Conservation (phyloP, 2,888 invertebrate species). For the Oxycera nigricornis region DNA sequence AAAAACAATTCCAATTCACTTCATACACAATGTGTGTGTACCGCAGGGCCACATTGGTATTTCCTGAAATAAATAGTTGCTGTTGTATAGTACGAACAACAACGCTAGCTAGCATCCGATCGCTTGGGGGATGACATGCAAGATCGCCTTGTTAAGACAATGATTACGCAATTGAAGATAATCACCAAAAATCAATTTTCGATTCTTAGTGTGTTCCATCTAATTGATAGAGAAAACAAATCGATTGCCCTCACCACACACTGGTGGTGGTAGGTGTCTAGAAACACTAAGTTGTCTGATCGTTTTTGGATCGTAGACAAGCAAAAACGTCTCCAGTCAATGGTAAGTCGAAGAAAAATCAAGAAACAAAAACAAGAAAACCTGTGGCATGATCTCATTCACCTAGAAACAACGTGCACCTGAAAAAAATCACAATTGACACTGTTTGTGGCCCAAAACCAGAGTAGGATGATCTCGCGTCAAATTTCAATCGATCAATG, state of each 20-base stretch:
- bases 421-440: slow-evolving; percentile 38
- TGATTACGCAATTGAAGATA: slow-evolving; percentile 37
- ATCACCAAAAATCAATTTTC: slow-evolving; percentile 25
- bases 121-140: slow-evolving; percentile 1
- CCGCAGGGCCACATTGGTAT: no score
- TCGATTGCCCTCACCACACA: neutral
- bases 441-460: neutral
- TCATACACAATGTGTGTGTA: no score
- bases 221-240: slow-evolving; percentile 29
- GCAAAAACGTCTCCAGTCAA: neutral
- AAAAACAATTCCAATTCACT: slow-evolving; percentile 28
- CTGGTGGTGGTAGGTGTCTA: neutral
- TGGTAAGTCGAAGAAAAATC: neutral
- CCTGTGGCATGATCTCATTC: slow-evolving; percentile 37
- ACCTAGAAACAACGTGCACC: slow-evolving; percentile 35
- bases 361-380: neutral
- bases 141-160: slow-evolving; percentile 34
- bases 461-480: slow-evolving; percentile 24
- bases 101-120: neutral
- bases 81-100: neutral
- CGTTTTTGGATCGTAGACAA: neutral
- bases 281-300: neutral
- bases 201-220: slow-evolving; percentile 17
- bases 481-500: slow-evolving; percentile 31
- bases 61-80: no score